phyloP scores from a whole-genome alignment of 2,797 vertebrate genomes.

The Myotis vivesi region DNA sequence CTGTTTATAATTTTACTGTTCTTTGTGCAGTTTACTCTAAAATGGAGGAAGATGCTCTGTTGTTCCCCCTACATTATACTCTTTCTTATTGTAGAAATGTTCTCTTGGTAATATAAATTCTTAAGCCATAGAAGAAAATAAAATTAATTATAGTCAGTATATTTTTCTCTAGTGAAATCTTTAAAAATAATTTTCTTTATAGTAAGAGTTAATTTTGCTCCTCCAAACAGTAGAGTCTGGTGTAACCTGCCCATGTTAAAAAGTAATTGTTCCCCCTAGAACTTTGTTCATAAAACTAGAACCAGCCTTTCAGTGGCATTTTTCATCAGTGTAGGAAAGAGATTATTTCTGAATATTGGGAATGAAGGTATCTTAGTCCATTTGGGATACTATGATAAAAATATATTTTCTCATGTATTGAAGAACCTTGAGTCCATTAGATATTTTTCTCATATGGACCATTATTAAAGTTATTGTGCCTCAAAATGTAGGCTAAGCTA shows the following conservation, averaged over 20 bases:
- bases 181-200: slow-evolving; percentile 16
- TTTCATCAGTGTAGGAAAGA: background rate
- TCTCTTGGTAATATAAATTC: background rate
- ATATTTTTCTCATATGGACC: background rate
- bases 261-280: background rate
- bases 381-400: background rate
- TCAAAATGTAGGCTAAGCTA: background rate
- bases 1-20: slow-evolving; percentile 4
- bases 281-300: slow-evolving; percentile 11
- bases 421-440: background rate
- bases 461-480: background rate
- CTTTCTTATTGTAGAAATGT: background rate
- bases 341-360: background rate
- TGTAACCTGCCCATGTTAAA: background rate
- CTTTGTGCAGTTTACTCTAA: background rate
- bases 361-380: background rate
- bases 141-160: background rate
- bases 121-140: background rate
- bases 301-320: background rate
- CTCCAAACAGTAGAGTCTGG: background rate
- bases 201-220: background rate
- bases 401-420: background rate
- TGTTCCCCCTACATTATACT: background rate
- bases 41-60: background rate
- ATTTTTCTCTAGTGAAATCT: slow-evolving; percentile 13